Conservation (phyloP, 1,140 invertebrate genomes). For the Brachionus plicatilis region DNA sequence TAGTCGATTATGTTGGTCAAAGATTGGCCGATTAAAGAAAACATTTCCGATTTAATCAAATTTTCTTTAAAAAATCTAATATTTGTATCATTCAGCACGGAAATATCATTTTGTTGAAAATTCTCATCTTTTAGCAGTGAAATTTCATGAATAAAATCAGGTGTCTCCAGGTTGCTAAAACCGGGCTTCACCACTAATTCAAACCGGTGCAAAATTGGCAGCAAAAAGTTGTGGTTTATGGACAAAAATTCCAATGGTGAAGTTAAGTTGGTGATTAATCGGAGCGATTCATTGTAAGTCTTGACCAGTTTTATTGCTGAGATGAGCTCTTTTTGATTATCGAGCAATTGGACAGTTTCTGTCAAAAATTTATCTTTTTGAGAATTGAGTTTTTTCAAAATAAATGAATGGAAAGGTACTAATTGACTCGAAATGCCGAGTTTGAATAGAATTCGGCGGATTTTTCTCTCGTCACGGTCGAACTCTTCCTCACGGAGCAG, state of each 20-base stretch:
- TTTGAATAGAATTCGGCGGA: background rate
- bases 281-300: conserved; percentile 1
- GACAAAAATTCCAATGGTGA: conserved; percentile 1
- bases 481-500: background rate
- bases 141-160: background rate
- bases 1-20: background rate
- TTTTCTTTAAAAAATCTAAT: background rate
- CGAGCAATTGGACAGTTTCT: background rate
- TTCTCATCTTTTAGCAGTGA: background rate
- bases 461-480: background rate
- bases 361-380: background rate
- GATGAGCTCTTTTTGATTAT: conserved; percentile 15
- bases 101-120: background rate
- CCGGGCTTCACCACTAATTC: background rate
- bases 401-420: background rate
- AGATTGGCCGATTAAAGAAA: background rate
- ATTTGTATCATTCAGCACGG: background rate
- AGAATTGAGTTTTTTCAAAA: background rate
- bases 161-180: background rate
- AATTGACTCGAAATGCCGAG: background rate
- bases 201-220: background rate
- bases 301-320: background rate
- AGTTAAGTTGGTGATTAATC: background rate
- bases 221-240: conserved; percentile 1
- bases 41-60: background rate